These are phyloP conservation scores for Dryococelus australis DNA, from an alignment of 2,888 invertebrate species.

Conservation along the genomic window DNA sequence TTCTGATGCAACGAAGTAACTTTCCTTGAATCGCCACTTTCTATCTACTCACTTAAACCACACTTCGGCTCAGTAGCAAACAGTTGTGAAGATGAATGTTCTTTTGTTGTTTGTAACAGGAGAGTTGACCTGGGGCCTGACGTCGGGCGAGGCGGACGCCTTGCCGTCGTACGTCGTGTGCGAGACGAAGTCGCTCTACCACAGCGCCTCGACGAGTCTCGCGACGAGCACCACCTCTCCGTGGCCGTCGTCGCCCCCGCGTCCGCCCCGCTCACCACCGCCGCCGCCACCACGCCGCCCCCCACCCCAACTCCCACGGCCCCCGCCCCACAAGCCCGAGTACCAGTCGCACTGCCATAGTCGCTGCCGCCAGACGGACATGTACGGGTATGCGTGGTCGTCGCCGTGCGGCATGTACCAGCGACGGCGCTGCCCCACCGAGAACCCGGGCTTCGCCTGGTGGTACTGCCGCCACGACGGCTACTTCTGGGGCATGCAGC, in stretches of 20 bases:
- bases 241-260: not conserved
- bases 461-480: slow-evolving; percentile 13
- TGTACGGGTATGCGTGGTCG: not conserved
- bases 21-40: too few relatives aligned
- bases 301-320: not conserved
- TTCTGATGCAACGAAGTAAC: too few relatives aligned
- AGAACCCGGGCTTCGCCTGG: not conserved
- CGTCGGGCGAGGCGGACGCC: not conserved
- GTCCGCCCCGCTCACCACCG: too few relatives aligned
- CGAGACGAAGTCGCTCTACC: not conserved
- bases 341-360: not conserved
- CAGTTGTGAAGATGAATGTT: too few relatives aligned
- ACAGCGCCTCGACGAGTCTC: too few relatives aligned
- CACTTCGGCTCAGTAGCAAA: too few relatives aligned
- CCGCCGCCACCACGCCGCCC: not conserved
- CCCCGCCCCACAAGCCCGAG: not conserved
- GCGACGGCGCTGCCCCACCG: not conserved
- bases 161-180: not conserved
- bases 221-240: not conserved
- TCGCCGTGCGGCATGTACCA: not conserved
- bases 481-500: slow-evolving; percentile 18
- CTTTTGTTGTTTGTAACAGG: not conserved
- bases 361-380: not conserved
- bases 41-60: too few relatives aligned
- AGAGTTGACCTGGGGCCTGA: not conserved